Evolutionary conservation across 2,888 invertebrate genomes (phyloP).

Genomic region (Tineola bisselliella): DNA sequence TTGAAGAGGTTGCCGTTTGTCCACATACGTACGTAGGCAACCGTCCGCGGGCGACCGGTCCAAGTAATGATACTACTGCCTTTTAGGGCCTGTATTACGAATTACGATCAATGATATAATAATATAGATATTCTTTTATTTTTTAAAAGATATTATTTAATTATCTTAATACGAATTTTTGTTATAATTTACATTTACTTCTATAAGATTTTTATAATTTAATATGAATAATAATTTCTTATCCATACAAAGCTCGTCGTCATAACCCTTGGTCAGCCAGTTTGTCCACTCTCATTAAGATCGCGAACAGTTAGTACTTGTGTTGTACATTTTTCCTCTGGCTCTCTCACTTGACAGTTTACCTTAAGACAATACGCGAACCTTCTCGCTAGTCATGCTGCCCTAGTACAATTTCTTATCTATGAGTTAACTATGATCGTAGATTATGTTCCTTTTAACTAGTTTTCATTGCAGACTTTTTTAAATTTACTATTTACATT

Average conservation of each 20-base stretch:
- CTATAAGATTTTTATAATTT: too few species aligned
- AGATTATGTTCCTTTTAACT: conserved; percentile 28
- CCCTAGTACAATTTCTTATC: conserved; percentile 50
- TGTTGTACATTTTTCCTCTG: conserved; percentile 43
- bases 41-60: conserved; percentile 44
- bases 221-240: conserved; percentile 15
- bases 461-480: background rate
- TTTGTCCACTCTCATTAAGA: conserved; percentile 68
- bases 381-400: conserved; percentile 37
- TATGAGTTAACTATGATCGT: conserved; percentile 58
- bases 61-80: conserved; percentile 58
- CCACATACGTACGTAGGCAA: conserved; percentile 6
- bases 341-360: conserved; percentile 19
- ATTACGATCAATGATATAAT: conserved; percentile 43
- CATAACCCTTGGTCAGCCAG: conserved; percentile 48
- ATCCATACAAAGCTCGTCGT: conserved; percentile 32
- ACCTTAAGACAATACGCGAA: conserved; percentile 18
- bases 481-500: too few species aligned
- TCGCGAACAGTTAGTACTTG: conserved; percentile 35
- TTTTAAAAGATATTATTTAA: too few species aligned
- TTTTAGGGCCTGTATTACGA: conserved; percentile 42
- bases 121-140: conserved; percentile 31
- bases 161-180: too few species aligned
- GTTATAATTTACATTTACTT: too few species aligned
- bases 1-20: conserved; percentile 9